Conservation (phyloP, 2,888 invertebrate species). For the Sturmia bella region DNA sequence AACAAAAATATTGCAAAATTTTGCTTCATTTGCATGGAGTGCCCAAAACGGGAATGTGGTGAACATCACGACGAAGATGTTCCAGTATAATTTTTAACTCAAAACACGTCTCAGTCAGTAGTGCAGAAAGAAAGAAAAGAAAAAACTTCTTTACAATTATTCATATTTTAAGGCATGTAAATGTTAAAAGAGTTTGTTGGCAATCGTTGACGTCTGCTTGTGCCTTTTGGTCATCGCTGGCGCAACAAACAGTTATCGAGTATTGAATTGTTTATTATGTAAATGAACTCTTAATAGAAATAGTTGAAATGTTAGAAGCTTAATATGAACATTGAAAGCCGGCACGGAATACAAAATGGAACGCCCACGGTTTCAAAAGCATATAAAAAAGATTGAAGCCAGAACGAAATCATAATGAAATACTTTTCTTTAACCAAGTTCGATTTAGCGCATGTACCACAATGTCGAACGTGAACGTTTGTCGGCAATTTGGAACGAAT, state of each 20-base stretch:
- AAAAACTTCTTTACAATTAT: conserved; percentile 25
- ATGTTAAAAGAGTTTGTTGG: conserved; percentile 47
- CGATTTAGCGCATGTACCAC: too few relatives aligned
- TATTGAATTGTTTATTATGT: not conserved
- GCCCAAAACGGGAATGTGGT: not conserved
- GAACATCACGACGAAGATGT: conserved; percentile 3
- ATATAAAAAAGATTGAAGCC: too few relatives aligned
- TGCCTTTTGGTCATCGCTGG: not conserved
- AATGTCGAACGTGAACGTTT: too few relatives aligned
- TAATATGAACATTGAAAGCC: conserved; percentile 14
- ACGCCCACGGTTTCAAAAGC: too few relatives aligned
- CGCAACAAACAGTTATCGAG: not conserved
- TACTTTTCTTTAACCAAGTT: too few relatives aligned
- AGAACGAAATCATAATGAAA: too few relatives aligned
- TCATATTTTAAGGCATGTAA: conserved; percentile 32
- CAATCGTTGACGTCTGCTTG: conserved; percentile 14
- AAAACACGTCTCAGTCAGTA: conserved; percentile 17
- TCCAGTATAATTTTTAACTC: conserved; percentile 13
- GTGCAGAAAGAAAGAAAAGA: not conserved
- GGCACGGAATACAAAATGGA: too few relatives aligned
- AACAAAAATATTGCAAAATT: not conserved
- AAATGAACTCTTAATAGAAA: conserved; percentile 7
- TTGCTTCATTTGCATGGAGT: not conserved
- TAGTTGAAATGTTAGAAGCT: not conserved
- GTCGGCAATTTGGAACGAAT: too few relatives aligned